Evolutionary conservation across 2,888 invertebrate genomes (phyloP).

Genomic region (Tipula unca): DNA sequence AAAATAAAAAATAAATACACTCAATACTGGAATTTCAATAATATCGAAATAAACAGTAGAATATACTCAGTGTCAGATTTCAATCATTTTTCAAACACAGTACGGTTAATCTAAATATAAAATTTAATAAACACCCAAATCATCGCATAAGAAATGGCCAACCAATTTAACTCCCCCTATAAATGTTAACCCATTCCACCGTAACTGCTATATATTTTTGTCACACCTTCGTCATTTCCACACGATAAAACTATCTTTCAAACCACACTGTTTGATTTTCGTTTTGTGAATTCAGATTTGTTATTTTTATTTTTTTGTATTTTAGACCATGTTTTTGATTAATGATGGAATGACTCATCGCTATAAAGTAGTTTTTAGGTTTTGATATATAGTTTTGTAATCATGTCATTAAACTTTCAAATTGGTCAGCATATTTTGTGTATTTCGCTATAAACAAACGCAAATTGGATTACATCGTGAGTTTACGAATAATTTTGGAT

Average conservation of each 20-base stretch:
- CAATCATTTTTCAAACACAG: no score
- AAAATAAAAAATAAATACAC: no score
- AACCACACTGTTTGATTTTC: not conserved
- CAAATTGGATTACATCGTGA: not conserved
- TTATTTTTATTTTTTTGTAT: not conserved
- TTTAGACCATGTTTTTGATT: not conserved
- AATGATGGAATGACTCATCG: constrained; percentile 14
- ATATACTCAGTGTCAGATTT: no score
- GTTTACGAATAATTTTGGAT: not conserved
- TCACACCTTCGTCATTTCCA: not conserved
- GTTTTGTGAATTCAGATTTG: not conserved
- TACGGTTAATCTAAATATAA: no score
- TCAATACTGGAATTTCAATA: no score
- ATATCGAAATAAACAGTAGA: no score
- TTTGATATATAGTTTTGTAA: not conserved
- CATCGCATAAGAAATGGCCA: not conserved
- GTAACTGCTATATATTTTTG: not conserved
- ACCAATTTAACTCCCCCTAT: not conserved
- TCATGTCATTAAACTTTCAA: constrained; percentile 14
- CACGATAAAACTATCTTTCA: not conserved
- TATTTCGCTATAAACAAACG: not conserved
- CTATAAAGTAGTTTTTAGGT: not conserved
- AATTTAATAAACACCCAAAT: not conserved
- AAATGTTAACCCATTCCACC: not conserved
- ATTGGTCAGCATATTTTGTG: not conserved